Evolutionary conservation across 1,140 invertebrate species (phyloP), one percentile per base, ranked within the genome.

Genomic region (Drosophila mayri): DNA sequence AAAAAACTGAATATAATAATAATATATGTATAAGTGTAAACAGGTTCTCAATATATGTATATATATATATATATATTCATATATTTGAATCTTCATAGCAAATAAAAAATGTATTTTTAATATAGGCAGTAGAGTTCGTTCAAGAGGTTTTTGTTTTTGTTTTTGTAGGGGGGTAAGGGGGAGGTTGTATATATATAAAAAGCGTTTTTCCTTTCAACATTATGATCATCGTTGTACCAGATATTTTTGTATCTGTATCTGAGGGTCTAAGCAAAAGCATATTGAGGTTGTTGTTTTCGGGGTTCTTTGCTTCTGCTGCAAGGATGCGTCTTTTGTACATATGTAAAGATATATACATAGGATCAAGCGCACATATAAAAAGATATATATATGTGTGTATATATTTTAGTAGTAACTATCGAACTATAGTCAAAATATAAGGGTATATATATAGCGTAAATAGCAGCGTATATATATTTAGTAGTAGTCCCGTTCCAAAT

Each of bases 111-210:
- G 68, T 77, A 70, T 78, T 61, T 76, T 68, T 66, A 37, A 44
- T 78, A 77, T 77, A 77, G 72, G 74, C 74, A 77, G 72, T 76
- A 77, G 64, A 67, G 68, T 72, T 68, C 68, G 68, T 70, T 68
- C 68, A 76, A 76, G 43, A 52, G 35, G 25, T 46, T 18, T 43
- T 44, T 37, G 43, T 14, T 73, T 74, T 73, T 47, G 43, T 35
- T 11, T 20, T 20, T 11, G 18, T 18, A 10, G 40, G n/a, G 4
- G 20, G 57, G 35, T 22, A 9, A 20, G 14, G 18, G 25, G 49
- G 49, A 9, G 1, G 11, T 35, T 54, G 25, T 67, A 28, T 40
- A 50, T 65, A 44, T 74, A 74, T 72, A 71, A 72, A 78, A 68
- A 79, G 67, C 76, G 76, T 78, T 70, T 72, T 72, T 46, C 32